Conservation (phyloP, 1,140 invertebrate species). For the Phenacoccus solenopsis region DNA sequence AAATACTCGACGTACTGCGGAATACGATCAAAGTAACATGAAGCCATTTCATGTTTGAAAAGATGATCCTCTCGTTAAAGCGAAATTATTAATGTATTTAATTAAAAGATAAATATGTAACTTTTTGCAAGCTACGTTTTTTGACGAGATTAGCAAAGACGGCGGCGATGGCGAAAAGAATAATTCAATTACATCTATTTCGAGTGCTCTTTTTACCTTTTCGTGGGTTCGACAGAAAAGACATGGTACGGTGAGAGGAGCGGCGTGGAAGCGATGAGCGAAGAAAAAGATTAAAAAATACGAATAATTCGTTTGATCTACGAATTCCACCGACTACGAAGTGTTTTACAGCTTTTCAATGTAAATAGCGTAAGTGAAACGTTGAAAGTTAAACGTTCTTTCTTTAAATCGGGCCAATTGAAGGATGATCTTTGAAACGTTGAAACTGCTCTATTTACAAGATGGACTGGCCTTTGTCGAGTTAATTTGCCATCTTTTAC, state of each 20-base stretch:
- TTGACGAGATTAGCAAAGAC: neutral
- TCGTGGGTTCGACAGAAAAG: too few species aligned
- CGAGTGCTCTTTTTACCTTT: neutral
- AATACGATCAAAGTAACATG: neutral
- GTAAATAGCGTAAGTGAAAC: neutral
- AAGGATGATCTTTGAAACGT: neutral
- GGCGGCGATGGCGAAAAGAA: neutral
- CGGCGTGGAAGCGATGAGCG: neutral
- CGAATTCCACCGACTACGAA: neutral
- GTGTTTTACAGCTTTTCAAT: neutral
- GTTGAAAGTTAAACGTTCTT: neutral
- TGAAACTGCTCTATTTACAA: neutral
- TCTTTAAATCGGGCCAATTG: neutral
- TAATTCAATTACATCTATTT: neutral
- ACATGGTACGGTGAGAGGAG: neutral
- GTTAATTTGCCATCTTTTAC: neutral
- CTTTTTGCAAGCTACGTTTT: neutral
- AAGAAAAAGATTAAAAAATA: neutral
- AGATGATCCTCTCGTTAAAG: neutral
- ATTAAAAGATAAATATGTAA: slow-evolving; percentile 4
- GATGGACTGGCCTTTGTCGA: neutral
- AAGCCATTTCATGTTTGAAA: neutral
- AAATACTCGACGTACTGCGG: neutral
- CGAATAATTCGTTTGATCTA: neutral
- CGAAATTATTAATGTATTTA: slow-evolving; percentile 3